phyloP scores from a whole-genome alignment of 1,140 invertebrate genomes.

The Hesperophylax magnus region DNA sequence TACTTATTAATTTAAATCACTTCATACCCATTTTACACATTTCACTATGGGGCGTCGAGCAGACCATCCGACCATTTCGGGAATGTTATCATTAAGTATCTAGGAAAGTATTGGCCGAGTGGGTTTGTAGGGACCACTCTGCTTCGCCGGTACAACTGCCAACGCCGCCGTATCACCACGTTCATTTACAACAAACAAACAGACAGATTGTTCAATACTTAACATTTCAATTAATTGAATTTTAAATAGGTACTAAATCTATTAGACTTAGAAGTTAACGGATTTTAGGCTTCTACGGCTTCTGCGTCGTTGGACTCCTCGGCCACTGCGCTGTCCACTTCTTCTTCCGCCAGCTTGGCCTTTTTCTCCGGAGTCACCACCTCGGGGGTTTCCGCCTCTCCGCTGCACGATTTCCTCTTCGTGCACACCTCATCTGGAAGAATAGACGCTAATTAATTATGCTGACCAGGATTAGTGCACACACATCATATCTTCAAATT shows the following conservation, averaged over 20 bases:
- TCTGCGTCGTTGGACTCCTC: conserved; percentile 73
- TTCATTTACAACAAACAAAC: conserved; percentile 48
- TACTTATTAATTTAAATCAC: conserved; percentile 54
- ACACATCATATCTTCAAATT: too few species aligned
- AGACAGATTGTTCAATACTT: conserved; percentile 55
- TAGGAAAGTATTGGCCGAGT: conserved; percentile 21
- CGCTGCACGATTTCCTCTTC: conserved; percentile 80
- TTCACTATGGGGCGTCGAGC: conserved; percentile 54
- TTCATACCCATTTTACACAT: conserved; percentile 52
- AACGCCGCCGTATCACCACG: conserved; percentile 42
- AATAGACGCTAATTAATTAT: background rate
- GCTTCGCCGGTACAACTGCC: conserved; percentile 40
- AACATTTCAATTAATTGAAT: conserved; percentile 54
- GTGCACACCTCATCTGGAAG: conserved; percentile 63
- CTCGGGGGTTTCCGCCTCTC: conserved; percentile 72
- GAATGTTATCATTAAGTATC: conserved; percentile 51
- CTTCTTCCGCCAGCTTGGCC: conserved; percentile 77
- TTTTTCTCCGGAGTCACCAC: conserved; percentile 80
- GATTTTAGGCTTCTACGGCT: conserved; percentile 76
- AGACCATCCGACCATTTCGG: conserved; percentile 41
- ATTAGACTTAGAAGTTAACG: conserved; percentile 38
- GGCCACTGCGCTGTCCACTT: conserved; percentile 60
- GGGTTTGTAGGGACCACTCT: conserved; percentile 43
- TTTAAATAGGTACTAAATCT: conserved; percentile 55
- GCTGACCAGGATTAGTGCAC: too few species aligned